Evolutionary conservation across 2,888 invertebrate species (phyloP).

Genomic region (Sericinus montela): DNA sequence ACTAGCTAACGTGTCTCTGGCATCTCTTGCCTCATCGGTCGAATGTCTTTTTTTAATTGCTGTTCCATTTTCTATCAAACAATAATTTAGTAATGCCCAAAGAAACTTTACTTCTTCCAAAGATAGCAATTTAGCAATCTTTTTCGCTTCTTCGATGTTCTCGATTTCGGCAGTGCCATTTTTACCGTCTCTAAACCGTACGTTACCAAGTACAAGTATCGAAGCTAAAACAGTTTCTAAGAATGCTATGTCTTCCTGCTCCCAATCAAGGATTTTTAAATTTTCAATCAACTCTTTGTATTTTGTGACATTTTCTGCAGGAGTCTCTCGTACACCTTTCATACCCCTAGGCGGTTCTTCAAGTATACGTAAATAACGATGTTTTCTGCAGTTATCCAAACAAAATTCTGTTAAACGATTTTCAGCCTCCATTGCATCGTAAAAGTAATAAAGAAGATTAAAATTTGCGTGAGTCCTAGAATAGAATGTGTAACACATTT

Average conservation of each 20-base stretch:
- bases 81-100: conserved; percentile 93
- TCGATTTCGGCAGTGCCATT: conserved; percentile 84
- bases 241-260: conserved; percentile 83
- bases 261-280: conserved; percentile 84
- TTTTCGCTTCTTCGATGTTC: conserved; percentile 84
- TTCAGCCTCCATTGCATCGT: conserved; percentile 87
- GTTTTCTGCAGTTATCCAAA: conserved; percentile 83
- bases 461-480: conserved; percentile 92
- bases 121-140: conserved; percentile 86
- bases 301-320: conserved; percentile 80
- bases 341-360: conserved; percentile 77
- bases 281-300: conserved; percentile 82
- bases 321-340: conserved; percentile 82
- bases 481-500: conserved; percentile 23
- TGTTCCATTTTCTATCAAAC: conserved; percentile 86
- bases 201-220: conserved; percentile 88
- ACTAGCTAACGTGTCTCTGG: conserved; percentile 91
- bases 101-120: conserved; percentile 89
- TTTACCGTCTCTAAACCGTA: conserved; percentile 85
- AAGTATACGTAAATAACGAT: conserved; percentile 85
- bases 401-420: conserved; percentile 83
- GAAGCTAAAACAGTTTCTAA: conserved; percentile 86
- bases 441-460: conserved; percentile 93
- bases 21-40: conserved; percentile 89
- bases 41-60: conserved; percentile 84